A percentile compares a stretch with the other conserved stretches of the same genome.
Evolutionary conservation across 2,888 invertebrate species (phyloP).

Genomic region (Drosophila putrida): DNA sequence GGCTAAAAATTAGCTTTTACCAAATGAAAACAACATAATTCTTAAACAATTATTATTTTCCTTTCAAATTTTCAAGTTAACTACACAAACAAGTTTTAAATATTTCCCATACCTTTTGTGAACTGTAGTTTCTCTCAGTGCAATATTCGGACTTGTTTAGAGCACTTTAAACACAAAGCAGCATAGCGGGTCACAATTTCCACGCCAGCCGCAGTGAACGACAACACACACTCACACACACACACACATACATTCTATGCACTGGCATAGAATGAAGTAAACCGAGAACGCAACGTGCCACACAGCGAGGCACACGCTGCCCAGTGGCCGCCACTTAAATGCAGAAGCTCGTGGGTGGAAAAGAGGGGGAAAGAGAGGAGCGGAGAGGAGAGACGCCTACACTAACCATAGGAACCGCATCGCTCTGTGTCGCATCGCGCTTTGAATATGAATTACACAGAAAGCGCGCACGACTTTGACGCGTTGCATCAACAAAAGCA

Average conservation of each 20-base stretch:
- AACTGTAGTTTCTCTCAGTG: slow-evolving; percentile 33
- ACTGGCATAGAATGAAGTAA: slow-evolving; percentile 18
- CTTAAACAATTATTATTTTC: too few species aligned
- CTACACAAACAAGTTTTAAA: too few species aligned
- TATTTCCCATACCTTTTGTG: neutral
- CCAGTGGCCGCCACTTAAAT: slow-evolving; percentile 69
- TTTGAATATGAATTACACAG: slow-evolving; percentile 80
- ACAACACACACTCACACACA: slow-evolving; percentile 4
- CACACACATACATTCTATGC: neutral
- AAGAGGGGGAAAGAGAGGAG: neutral
- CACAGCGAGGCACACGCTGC: slow-evolving; percentile 54
- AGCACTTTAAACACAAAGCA: slow-evolving; percentile 36
- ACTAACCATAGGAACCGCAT: slow-evolving; percentile 32
- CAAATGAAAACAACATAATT: too few species aligned
- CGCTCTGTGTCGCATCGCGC: slow-evolving; percentile 57
- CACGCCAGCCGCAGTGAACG: slow-evolving; percentile 24
- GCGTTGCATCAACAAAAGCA: slow-evolving; percentile 30
- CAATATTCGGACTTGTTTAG: slow-evolving; percentile 25
- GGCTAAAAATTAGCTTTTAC: too few species aligned
- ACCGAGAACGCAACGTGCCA: slow-evolving; percentile 37
- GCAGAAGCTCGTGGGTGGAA: slow-evolving; percentile 38
- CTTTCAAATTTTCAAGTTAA: neutral
- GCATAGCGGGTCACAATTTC: slow-evolving; percentile 43
- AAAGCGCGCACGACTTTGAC: slow-evolving; percentile 66
- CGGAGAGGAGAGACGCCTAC: slow-evolving; percentile 35